These are phyloP conservation scores for Uropsilus gracilis DNA, from an alignment of 2,113 vertebrate genomes.

Conservation along the genomic window DNA sequence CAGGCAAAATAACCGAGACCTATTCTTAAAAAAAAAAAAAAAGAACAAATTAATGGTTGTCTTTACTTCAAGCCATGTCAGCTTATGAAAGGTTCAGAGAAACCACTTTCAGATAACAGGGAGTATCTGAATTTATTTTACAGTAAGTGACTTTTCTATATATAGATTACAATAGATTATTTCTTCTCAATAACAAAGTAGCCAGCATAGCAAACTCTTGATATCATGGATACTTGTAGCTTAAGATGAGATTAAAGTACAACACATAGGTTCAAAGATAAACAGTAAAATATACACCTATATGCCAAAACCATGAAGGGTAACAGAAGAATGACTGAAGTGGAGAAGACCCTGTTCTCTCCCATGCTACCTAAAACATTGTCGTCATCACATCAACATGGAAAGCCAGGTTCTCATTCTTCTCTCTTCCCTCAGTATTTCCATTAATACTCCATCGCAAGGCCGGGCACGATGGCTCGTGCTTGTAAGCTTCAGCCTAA, in stretches of 20 bases:
- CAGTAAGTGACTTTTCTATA: background rate
- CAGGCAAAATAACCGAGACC: too few relatives aligned
- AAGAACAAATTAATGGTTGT: too few relatives aligned
- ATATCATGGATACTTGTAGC: background rate
- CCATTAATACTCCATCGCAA: background rate
- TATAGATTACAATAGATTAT: background rate
- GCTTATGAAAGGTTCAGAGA: background rate
- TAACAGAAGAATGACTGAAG: background rate
- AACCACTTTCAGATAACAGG: background rate
- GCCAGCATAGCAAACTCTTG: background rate
- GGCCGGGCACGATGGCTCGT: too few relatives aligned
- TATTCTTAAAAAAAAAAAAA: too few relatives aligned
- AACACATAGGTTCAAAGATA: background rate
- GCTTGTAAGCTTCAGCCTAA: too few relatives aligned
- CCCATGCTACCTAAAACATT: background rate
- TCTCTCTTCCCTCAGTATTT: background rate
- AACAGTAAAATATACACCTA: background rate
- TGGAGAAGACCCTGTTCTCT: background rate
- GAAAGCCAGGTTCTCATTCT: background rate
- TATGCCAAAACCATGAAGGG: background rate
- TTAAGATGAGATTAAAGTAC: slow-evolving; percentile 8
- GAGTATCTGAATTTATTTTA: background rate
- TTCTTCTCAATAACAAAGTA: background rate
- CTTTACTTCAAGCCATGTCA: background rate
- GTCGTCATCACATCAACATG: rapidly evolving